Conservation (phyloP, 2,888 invertebrate species). For the Dicycla oo region DNA sequence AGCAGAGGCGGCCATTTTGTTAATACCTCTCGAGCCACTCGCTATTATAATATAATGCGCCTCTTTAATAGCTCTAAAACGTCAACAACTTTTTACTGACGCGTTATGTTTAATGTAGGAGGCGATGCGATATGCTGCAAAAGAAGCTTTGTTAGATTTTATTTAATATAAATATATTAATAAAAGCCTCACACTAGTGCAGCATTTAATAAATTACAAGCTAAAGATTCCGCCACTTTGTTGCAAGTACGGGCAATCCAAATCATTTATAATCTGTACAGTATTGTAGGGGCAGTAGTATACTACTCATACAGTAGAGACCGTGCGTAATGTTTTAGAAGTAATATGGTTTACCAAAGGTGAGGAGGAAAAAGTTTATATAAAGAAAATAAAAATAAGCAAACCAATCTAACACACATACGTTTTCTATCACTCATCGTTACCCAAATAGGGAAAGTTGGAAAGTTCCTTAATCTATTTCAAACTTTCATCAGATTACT, state of each 20-base stretch:
- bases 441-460: conserved; percentile 1
- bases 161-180: not conserved
- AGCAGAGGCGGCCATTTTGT: conserved; percentile 64
- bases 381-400: not conserved
- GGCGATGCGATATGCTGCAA: conserved; percentile 12
- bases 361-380: not conserved
- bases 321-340: not conserved
- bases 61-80: conserved; percentile 73
- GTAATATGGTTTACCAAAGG: not conserved
- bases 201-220: not conserved
- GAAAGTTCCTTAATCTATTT: not conserved
- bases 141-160: conserved; percentile 6
- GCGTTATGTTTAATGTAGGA: conserved; percentile 26
- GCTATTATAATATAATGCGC: conserved; percentile 75
- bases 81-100: conserved; percentile 69
- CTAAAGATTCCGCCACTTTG: not conserved
- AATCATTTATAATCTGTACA: too few species aligned
- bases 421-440: not conserved
- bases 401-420: not conserved
- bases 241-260: not conserved
- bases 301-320: not conserved
- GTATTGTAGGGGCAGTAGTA: not conserved
- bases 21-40: conserved; percentile 68
- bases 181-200: not conserved
- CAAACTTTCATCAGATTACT: conserved; percentile 3